Base-by-base conservation (phyloP, 2,113 vertebrate species). In the Ceyx melanurus region DNA sequence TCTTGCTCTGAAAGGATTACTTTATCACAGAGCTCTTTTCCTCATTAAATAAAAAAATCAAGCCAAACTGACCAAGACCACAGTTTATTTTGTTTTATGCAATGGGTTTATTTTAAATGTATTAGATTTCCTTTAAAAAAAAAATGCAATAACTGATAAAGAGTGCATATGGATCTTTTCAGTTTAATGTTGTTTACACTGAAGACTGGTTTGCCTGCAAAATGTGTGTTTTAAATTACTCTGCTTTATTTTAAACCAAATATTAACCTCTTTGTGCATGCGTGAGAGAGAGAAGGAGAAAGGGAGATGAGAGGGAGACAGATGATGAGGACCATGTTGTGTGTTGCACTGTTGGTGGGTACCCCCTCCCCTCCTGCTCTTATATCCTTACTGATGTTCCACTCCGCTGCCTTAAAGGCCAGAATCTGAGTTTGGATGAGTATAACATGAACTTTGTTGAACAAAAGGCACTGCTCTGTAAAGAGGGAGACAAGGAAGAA, bases 111-210 rank as follows among this genome's bases (percentile, higher is more conserved):
- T 96, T 96, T 97, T 90, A 97, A 97, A 87, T 82, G 86, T 94
- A 97, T 95, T 96, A 74, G 46, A 91, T 96, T 97, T 95, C 95
- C 92, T 93, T 92, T 88, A 26, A 20, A 90, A 92, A 92, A 89
- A 91, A 88, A 92, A 88, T 20, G 88, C 92, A 93, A 93, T 96
- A 96, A 92, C 91, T 94, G 93, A 96, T 95, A 97, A 94, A 6
- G 29, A 92, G 82, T 92, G 82, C 94, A 96, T 96, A 94, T 95
- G 96, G 96, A 96, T 94, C 95, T 87, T 96, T 95, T 97, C 93
- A 82, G 86, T 92, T 95, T 97, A 97, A 96, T 96, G 92, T 97
- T 97, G 96, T 96, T 96, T 97, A 96, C 89, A 91, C 77, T 92
- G 88, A 95, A 68, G 78, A 83, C 65, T 93, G 67, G 70, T 91